A percentile compares a stretch with the other conserved stretches of the same genome.
Evolutionary conservation across 2,888 invertebrate species (phyloP).

Genomic region (Schrankia costaestrigalis): DNA sequence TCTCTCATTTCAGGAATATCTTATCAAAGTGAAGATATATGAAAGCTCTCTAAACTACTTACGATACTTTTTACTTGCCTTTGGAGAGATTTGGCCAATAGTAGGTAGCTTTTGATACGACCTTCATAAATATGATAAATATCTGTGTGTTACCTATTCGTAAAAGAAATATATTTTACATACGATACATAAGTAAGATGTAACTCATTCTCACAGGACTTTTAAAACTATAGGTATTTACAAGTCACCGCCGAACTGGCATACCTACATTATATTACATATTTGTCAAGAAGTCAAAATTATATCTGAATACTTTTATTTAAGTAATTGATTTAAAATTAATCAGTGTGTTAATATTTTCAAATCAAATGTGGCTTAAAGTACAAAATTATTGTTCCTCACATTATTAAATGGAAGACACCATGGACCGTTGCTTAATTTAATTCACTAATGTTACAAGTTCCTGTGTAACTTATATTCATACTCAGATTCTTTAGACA

Average conservation of each 20-base stretch:
- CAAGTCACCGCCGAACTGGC: no score
- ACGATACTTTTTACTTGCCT: constrained; percentile 27
- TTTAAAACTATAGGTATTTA: constrained; percentile 8
- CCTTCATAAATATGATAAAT: constrained; percentile 38
- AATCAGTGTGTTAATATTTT: neutral
- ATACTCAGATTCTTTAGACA: no score
- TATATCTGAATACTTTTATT: no score
- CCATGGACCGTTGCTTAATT: no score
- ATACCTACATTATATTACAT: no score
- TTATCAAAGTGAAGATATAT: constrained; percentile 22
- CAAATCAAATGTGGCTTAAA: no score
- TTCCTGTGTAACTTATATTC: no score
- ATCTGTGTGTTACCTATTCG: constrained; percentile 34
- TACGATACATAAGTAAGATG: constrained; percentile 15
- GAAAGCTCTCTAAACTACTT: constrained; percentile 36
- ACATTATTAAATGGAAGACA: no score
- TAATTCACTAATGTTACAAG: no score
- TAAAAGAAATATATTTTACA: constrained; percentile 35
- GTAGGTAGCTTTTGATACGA: constrained; percentile 30
- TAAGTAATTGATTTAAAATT: neutral
- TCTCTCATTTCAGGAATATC: no score
- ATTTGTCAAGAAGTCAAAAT: no score
- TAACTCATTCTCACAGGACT: constrained; percentile 15
- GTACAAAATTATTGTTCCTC: no score
- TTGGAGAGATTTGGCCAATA: constrained; percentile 27